Base-by-base conservation (phyloP, 2,113 vertebrate species). In the Himantopus leucocephalus region DNA sequence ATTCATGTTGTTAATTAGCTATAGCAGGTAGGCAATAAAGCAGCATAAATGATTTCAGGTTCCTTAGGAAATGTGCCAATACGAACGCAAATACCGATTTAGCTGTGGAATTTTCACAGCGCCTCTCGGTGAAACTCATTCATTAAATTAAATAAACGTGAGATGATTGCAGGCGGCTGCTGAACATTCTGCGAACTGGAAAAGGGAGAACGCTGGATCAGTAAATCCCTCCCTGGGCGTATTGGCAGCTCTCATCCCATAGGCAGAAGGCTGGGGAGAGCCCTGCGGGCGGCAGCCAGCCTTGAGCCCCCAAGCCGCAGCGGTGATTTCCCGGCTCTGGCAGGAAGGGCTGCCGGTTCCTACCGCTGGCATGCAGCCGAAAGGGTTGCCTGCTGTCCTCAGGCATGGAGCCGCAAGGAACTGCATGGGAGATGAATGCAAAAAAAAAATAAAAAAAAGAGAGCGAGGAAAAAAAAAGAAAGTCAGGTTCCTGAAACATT, bases 1-100 rank as follows among this genome's bases (percentile, higher is more conserved):
- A 91, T 94, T 87, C 81, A 15, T 60, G 58, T 72, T 78, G 79
- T 94, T 95, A 92, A 95, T 95, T 87, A 89, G 80, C 70, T 92
- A 43, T 64, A 95, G 63, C 70, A 94, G 71, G 74, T 73, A 94
- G 88, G 85, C 92, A 92, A 66, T 83, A 92, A 94, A 76, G n/a
- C 74, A 79, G 32, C 15, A 12, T 68, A 90, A 93, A 85, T 41
- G 12, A 91, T 94, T 89, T 87, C 89, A 81, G 67, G 37, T 93
- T 97, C 77, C 67, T 88, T 34, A 92, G 85, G 90, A 95, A 92
- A 85, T 15, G 55, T 82, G 94, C 88, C 94, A 93, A 53, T 89
- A 85, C 0, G 8, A 90, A 66, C 0, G 8, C 71, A 92, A 93
- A 92, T 62, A 58, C 87, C 4, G 48, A 73, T 82, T 73, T 58